Percentiles rank a stretch among this genome's conserved stretches.
These are phyloP conservation scores for Drosophila setosimentum DNA, from an alignment of 2,888 invertebrate species.

Conservation along the genomic window DNA sequence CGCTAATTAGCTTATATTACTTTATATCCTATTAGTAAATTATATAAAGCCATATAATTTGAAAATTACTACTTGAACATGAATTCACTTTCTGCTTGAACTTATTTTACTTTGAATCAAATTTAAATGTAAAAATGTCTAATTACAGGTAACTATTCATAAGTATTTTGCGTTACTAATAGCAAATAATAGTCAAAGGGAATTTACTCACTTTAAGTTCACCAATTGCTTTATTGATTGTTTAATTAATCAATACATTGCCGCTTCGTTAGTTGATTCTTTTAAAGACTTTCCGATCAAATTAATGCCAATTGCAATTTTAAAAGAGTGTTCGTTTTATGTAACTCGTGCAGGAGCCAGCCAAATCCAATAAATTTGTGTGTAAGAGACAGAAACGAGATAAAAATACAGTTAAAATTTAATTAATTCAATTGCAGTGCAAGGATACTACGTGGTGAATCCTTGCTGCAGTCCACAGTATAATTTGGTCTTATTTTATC, in stretches of 20 bases:
- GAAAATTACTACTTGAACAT: not conserved
- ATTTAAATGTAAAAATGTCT: not conserved
- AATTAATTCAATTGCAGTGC: constrained; percentile 74
- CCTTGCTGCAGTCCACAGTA: constrained; percentile 17
- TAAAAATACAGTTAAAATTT: constrained; percentile 61
- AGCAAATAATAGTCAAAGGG: not conserved
- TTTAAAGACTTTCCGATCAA: constrained; percentile 2
- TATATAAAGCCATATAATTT: not conserved
- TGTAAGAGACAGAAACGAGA: constrained; percentile 47
- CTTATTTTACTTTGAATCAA: not conserved
- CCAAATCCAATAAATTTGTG: constrained; percentile 69
- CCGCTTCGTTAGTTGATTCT: constrained; percentile 24
- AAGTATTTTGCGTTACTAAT: not conserved
- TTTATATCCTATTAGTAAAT: constrained; percentile 8
- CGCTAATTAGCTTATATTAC: constrained; percentile 54
- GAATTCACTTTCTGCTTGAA: not conserved
- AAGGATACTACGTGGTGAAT: constrained; percentile 34
- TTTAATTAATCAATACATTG: constrained; percentile 2
- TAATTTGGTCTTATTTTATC: constrained; percentile 48
- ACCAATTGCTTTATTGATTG: not conserved
- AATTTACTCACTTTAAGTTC: not conserved
- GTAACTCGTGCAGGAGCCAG: constrained; percentile 39
- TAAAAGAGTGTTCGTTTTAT: constrained; percentile 53
- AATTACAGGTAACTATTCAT: not conserved
- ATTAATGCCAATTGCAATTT: constrained; percentile 33